phyloP scores from a whole-genome alignment of 1,140 invertebrate genomes.

The Philaenus spumarius region DNA sequence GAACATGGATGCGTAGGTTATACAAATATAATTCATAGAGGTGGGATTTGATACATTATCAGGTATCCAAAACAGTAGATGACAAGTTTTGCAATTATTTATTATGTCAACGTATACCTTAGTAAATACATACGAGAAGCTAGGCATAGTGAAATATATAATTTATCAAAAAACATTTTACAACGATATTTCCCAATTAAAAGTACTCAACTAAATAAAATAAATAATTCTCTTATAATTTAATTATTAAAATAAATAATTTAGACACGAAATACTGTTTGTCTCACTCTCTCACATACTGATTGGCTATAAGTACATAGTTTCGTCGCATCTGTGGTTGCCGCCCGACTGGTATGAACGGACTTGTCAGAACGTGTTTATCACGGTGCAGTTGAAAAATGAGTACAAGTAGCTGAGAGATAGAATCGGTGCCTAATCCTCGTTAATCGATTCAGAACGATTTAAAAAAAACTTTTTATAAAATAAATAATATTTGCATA shows the following conservation, averaged over 20 bases:
- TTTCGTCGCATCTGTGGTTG: not conserved
- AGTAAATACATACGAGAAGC: not conserved
- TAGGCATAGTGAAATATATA: not conserved
- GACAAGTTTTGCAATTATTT: constrained; percentile 2
- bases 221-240: constrained; percentile 1
- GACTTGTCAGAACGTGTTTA: not conserved
- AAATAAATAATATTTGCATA: too few relatives aligned
- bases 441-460: too few relatives aligned
- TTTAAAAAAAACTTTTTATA: too few relatives aligned
- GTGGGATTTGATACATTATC: too few relatives aligned
- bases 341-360: not conserved
- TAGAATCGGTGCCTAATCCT: too few relatives aligned
- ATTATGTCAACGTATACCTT: not conserved
- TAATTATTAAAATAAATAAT: not conserved
- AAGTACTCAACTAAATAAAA: constrained; percentile 8
- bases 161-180: constrained; percentile 2
- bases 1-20: too few relatives aligned
- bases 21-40: too few relatives aligned
- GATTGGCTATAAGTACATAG: constrained; percentile 1
- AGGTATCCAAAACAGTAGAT: not conserved
- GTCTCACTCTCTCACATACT: not conserved
- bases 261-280: not conserved
- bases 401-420: too few relatives aligned
- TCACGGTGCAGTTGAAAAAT: not conserved
- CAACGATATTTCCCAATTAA: constrained; percentile 1